Evolutionary conservation across 2,888 invertebrate genomes (phyloP).

Genomic region (Agrochola lychnidis): DNA sequence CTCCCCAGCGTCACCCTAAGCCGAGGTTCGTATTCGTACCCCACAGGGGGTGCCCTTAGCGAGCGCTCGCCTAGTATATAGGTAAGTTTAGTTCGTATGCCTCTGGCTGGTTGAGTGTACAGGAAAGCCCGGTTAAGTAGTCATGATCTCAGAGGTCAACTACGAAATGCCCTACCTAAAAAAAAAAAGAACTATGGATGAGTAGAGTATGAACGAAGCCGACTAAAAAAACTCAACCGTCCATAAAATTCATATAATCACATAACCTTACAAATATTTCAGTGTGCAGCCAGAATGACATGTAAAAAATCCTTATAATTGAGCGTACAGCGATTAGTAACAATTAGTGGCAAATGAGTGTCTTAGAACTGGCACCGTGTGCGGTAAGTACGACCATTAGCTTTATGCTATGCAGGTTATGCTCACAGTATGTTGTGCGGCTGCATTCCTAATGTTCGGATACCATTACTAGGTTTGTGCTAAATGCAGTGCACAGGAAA

Average conservation of each 20-base stretch:
- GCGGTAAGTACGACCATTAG: constrained; percentile 69
- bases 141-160: too few relatives aligned
- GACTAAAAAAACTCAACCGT: constrained; percentile 19
- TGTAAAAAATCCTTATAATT: constrained; percentile 57
- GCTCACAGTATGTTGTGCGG: constrained; percentile 17
- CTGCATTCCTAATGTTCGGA: constrained; percentile 32
- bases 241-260: constrained; percentile 24
- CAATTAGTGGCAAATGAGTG: constrained; percentile 76
- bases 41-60: too few relatives aligned
- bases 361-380: constrained; percentile 74
- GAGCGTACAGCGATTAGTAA: constrained; percentile 73
- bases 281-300: constrained; percentile 10
- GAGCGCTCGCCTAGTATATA: too few relatives aligned
- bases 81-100: too few relatives aligned
- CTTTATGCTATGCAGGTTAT: constrained; percentile 30
- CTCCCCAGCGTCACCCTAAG: too few relatives aligned
- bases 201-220: too few relatives aligned
- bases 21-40: too few relatives aligned
- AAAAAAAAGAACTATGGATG: too few relatives aligned
- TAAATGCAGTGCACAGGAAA: constrained; percentile 13
- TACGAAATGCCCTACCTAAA: too few relatives aligned
- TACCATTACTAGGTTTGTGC: constrained; percentile 36
- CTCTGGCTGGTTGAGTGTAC: too few relatives aligned
- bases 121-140: too few relatives aligned
- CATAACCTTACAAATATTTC: constrained; percentile 26